These are phyloP conservation scores for Misgurnus anguillicaudatus DNA, from an alignment of 2,113 vertebrate genomes.

Conservation along the genomic window DNA sequence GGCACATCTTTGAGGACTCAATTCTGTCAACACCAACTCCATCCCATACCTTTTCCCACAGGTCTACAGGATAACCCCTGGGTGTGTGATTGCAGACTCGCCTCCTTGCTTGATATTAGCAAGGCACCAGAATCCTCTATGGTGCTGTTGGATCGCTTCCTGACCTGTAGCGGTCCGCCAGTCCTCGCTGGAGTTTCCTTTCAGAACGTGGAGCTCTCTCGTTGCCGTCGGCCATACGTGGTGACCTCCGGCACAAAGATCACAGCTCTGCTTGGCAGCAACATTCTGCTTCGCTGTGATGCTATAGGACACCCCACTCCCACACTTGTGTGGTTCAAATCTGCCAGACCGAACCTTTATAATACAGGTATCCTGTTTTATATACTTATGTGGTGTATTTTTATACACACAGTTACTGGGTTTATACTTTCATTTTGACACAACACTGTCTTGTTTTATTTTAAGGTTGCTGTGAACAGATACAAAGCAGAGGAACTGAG, in stretches of 20 bases:
- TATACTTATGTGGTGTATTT: neutral
- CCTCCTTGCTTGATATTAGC: conserved; percentile 83
- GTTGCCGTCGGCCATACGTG: conserved; percentile 83
- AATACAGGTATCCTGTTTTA: conserved; percentile 72
- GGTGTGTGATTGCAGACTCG: conserved; percentile 92
- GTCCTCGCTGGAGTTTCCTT: conserved; percentile 76
- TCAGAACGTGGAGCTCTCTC: conserved; percentile 78
- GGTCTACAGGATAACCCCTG: conserved; percentile 95
- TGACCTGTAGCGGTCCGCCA: conserved; percentile 81
- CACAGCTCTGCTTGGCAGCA: conserved; percentile 84
- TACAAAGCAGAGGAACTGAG: conserved; percentile 48
- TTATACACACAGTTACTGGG: neutral
- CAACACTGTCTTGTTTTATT: conserved; percentile 20
- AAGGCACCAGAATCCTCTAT: conserved; percentile 74
- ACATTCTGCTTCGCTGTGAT: conserved; percentile 88
- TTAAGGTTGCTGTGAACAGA: conserved; percentile 66
- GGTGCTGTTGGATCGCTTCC: conserved; percentile 80
- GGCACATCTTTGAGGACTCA: neutral
- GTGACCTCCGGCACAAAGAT: conserved; percentile 88
- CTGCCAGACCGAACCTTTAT: conserved; percentile 72
- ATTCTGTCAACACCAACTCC: neutral
- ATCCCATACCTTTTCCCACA: conserved; percentile 52
- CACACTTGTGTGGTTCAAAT: conserved; percentile 82
- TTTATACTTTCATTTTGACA: neutral
- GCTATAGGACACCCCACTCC: conserved; percentile 88